Percentiles rank a stretch among this genome's conserved stretches.
Evolutionary conservation across 2,888 invertebrate genomes (phyloP).

Genomic region (Mythimna ferrago): DNA sequence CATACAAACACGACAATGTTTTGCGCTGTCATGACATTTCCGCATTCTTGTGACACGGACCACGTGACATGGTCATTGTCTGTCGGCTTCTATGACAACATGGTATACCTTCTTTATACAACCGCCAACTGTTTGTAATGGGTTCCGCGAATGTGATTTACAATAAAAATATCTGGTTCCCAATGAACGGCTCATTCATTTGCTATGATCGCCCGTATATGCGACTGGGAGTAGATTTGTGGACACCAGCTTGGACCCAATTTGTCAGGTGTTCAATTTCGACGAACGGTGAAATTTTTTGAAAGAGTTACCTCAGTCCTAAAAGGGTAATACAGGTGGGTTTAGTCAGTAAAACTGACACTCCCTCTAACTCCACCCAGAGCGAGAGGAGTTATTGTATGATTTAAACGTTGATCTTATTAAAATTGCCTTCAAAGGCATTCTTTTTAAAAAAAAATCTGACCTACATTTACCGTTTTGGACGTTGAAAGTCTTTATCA

Average conservation of each 20-base stretch:
- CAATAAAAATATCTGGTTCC: conserved; percentile 24
- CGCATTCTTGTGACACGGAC: conserved; percentile 47
- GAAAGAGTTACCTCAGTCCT: too few species aligned
- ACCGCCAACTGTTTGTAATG: conserved; percentile 22
- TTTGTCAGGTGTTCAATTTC: conserved; percentile 5
- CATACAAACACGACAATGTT: conserved; percentile 34
- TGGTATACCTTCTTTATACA: conserved; percentile 34
- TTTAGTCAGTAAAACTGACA: too few species aligned
- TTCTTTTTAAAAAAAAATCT: too few species aligned
- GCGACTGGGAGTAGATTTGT: too few species aligned
- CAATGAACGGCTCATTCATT: conserved; percentile 29
- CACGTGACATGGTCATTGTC: conserved; percentile 60
- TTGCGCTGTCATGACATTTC: conserved; percentile 43
- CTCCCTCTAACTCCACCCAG: too few species aligned
- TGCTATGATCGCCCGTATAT: background rate
- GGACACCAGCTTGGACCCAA: background rate
- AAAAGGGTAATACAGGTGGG: too few species aligned
- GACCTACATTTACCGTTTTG: background rate
- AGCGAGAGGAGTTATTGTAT: too few species aligned
- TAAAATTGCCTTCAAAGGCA: too few species aligned
- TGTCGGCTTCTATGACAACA: conserved; percentile 36
- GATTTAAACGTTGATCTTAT: too few species aligned
- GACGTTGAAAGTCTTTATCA: background rate
- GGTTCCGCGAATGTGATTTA: conserved; percentile 54
- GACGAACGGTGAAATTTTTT: too few species aligned